Evolutionary conservation across 2,797 vertebrate genomes (phyloP).

Genomic region (Calcarius lapponicus): DNA sequence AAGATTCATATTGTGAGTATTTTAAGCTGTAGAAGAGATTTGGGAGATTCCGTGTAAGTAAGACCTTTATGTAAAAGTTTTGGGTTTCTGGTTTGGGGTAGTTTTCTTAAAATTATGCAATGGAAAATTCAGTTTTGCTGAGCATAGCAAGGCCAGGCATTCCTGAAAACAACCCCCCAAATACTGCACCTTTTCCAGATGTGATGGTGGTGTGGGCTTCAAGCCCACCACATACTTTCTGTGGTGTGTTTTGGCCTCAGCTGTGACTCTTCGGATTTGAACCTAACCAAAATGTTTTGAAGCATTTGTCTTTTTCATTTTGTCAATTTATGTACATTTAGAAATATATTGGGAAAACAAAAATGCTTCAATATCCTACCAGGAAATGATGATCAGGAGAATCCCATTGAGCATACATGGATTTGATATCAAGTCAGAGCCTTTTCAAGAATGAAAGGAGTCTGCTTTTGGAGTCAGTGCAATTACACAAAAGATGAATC

Average conservation of each 20-base stretch:
- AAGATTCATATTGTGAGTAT: background rate
- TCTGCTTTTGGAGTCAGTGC: background rate
- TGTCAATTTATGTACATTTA: background rate
- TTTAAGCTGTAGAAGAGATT: background rate
- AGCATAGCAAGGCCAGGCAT: background rate
- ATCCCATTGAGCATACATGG: background rate
- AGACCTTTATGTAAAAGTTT: background rate
- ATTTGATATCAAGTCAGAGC: background rate
- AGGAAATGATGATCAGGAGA: background rate
- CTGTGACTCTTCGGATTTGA: background rate
- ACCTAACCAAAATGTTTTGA: background rate
- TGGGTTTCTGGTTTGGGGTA: background rate
- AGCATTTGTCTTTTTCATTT: background rate
- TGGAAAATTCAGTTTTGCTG: background rate
- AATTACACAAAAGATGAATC: background rate
- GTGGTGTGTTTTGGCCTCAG: background rate
- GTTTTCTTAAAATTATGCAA: rapidly evolving
- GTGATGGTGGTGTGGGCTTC: background rate
- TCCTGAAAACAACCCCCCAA: background rate
- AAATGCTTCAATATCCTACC: background rate
- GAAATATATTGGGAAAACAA: background rate
- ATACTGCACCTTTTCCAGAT: background rate
- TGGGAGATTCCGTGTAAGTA: background rate
- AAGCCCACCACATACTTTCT: background rate
- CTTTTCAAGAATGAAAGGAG: background rate